phyloP scores from a whole-genome alignment of 2,113 vertebrate genomes.

The Dipodomys merriami region DNA sequence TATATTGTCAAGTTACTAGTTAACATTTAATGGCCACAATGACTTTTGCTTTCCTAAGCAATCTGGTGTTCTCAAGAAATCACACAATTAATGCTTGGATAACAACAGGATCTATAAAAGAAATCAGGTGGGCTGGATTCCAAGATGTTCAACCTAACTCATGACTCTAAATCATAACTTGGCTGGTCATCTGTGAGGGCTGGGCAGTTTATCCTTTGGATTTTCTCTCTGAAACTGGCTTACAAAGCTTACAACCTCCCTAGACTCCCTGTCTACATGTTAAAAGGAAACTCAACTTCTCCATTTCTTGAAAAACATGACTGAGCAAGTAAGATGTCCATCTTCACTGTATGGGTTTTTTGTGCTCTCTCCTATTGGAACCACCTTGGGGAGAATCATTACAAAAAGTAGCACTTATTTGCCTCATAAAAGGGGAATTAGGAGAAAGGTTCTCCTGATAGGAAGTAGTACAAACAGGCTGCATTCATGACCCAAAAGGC shows the following conservation, averaged over 20 bases:
- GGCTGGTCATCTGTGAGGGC: neutral
- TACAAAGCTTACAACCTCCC: neutral
- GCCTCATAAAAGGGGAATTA: neutral
- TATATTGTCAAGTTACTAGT: neutral
- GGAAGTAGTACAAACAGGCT: neutral
- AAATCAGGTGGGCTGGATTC: neutral
- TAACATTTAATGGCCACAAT: neutral
- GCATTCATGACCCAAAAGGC: neutral
- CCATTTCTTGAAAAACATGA: neutral
- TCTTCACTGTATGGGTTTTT: neutral
- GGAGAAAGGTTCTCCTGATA: neutral
- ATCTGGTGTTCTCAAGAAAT: neutral
- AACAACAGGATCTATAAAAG: neutral
- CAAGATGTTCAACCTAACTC: neutral
- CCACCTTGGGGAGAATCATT: neutral
- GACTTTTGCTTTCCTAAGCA: constrained; percentile 18
- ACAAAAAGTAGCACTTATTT: neutral
- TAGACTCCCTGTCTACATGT: neutral
- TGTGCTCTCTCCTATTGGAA: neutral
- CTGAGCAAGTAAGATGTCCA: neutral
- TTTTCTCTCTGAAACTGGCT: neutral
- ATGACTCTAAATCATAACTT: neutral
- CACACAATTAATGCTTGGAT: neutral
- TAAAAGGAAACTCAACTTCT: neutral
- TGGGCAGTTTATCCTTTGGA: neutral